phyloP scores from a whole-genome alignment of 2,113 vertebrate genomes.

The Ellobius talpinus region DNA sequence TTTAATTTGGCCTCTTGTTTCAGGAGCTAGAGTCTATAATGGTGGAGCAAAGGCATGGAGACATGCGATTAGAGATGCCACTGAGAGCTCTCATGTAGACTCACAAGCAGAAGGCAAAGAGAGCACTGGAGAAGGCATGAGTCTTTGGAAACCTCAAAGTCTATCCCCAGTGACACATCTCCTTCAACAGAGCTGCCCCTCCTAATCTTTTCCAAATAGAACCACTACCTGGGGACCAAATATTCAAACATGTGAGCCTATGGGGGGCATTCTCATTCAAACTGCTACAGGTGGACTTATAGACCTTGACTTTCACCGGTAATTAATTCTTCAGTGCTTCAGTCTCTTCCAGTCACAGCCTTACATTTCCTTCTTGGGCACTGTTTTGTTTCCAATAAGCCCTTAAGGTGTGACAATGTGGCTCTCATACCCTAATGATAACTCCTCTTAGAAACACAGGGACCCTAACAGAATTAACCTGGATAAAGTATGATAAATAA shows the following conservation, averaged over 20 bases:
- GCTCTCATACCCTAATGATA: too few species aligned
- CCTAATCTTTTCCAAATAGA: too few species aligned
- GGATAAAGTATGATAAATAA: too few species aligned
- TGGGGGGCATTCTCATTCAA: too few species aligned
- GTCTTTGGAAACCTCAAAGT: too few species aligned
- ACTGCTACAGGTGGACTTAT: background rate
- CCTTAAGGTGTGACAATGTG: too few species aligned
- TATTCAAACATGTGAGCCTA: too few species aligned
- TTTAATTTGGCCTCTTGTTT: background rate
- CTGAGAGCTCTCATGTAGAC: background rate
- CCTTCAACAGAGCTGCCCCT: too few species aligned
- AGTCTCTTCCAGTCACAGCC: fast-evolving
- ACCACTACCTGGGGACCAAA: too few species aligned
- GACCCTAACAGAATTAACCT: too few species aligned
- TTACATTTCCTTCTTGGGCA: background rate
- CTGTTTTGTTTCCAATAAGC: background rate
- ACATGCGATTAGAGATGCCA: background rate
- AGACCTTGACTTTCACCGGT: background rate
- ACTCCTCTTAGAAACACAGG: too few species aligned
- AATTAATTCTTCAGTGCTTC: background rate
- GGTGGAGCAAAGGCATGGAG: background rate
- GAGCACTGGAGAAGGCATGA: background rate
- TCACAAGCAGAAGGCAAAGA: background rate
- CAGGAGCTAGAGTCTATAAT: background rate
- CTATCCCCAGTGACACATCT: too few species aligned